Conservation (phyloP, 1,140 invertebrate species). For the Drosophila ercepeae region DNA sequence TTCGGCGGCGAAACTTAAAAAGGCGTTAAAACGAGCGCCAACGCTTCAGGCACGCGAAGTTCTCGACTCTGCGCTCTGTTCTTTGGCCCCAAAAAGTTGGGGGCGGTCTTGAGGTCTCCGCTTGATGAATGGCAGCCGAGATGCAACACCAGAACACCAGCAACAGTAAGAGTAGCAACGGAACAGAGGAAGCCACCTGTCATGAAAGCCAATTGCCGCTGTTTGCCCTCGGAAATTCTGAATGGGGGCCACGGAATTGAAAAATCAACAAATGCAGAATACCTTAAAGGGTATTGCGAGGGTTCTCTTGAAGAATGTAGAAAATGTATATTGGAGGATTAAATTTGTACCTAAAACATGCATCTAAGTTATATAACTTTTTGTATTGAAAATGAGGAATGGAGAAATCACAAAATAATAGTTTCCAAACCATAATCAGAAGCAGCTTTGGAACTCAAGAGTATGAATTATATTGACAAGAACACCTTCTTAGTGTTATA, state of each 20-base stretch:
- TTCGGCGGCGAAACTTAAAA: slow-evolving; percentile 80
- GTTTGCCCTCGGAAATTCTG: slow-evolving; percentile 24
- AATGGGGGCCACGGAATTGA: slow-evolving; percentile 33
- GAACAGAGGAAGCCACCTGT: slow-evolving; percentile 44
- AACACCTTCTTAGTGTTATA: too few relatives aligned
- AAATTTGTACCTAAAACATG: too few relatives aligned
- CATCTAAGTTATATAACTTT: too few relatives aligned
- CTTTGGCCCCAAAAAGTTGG: slow-evolving; percentile 18
- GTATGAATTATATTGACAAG: too few relatives aligned
- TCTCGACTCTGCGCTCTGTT: slow-evolving; percentile 2
- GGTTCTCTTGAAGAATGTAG: not conserved
- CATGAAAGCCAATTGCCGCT: slow-evolving; percentile 63
- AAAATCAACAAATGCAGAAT: slow-evolving; percentile 36
- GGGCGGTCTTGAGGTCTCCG: slow-evolving; percentile 41
- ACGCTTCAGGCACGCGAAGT: slow-evolving; percentile 70
- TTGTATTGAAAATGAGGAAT: too few relatives aligned
- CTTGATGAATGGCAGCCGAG: slow-evolving; percentile 63
- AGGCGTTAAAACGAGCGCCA: slow-evolving; percentile 79
- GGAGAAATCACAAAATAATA: too few relatives aligned
- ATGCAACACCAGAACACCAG: slow-evolving; percentile 38
- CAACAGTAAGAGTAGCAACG: slow-evolving; percentile 14
- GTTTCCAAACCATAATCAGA: too few relatives aligned
- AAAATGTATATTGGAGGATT: not conserved
- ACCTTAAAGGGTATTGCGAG: not conserved
- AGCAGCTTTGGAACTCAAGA: too few relatives aligned